Evolutionary conservation across 2,888 invertebrate genomes (phyloP).

Genomic region (Mimumesa dahlbomi): DNA sequence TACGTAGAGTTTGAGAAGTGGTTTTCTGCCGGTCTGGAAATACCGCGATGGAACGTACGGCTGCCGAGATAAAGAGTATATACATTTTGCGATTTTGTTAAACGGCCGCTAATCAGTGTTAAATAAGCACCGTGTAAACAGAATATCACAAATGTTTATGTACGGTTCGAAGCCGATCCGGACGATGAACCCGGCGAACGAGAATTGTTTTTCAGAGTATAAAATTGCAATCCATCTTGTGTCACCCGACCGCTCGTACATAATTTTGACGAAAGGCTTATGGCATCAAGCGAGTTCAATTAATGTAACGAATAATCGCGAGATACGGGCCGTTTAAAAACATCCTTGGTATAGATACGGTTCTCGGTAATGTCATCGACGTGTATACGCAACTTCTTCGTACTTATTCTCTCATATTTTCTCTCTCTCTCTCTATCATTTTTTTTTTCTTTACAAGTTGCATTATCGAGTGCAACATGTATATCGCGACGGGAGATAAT

Average conservation of each 20-base stretch:
- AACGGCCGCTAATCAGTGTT: slow-evolving; percentile 49
- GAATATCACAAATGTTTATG: slow-evolving; percentile 52
- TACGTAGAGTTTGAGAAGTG: slow-evolving; percentile 8
- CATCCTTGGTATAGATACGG: slow-evolving; percentile 33
- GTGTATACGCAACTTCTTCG: background rate
- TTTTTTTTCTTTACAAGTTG: too few species aligned
- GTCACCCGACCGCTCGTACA: slow-evolving; percentile 8
- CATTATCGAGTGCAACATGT: slow-evolving; percentile 12
- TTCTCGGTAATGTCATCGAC: slow-evolving; percentile 34
- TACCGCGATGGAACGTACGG: background rate
- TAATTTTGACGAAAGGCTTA: slow-evolving; percentile 30
- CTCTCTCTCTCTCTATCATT: slow-evolving; percentile 28
- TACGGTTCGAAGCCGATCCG: slow-evolving; percentile 28
- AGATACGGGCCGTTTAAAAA: slow-evolving; percentile 41
- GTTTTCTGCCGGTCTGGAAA: background rate
- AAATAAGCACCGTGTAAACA: slow-evolving; percentile 51
- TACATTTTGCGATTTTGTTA: slow-evolving; percentile 28
- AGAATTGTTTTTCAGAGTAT: slow-evolving; percentile 36
- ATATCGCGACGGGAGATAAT: slow-evolving; percentile 17
- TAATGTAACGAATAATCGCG: slow-evolving; percentile 41
- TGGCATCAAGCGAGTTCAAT: slow-evolving; percentile 33
- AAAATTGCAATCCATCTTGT: slow-evolving; percentile 39
- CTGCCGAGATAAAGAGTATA: slow-evolving; percentile 32
- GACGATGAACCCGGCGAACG: slow-evolving; percentile 48
- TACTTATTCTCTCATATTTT: too few species aligned